Conservation (phyloP, 2,113 vertebrate species). For the Poeciliopsis turrubarensis region DNA sequence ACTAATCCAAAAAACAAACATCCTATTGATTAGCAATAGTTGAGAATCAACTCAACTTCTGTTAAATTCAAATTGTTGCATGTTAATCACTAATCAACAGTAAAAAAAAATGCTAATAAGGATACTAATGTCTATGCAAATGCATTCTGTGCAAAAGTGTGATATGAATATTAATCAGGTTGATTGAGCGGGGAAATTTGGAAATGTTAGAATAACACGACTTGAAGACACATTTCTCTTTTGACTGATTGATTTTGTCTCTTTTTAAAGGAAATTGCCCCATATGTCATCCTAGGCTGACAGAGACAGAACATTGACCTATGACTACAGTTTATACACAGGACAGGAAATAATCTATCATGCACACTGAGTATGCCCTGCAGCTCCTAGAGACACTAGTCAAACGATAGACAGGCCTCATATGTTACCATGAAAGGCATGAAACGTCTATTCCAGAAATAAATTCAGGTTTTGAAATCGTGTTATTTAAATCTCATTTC, state of each 20-base stretch:
- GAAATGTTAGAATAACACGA: neutral
- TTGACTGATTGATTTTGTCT: constrained; percentile 47
- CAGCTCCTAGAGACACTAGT: constrained; percentile 21
- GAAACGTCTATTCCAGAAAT: neutral
- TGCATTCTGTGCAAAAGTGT: neutral
- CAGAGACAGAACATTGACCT: constrained; percentile 48
- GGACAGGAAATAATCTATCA: constrained; percentile 63
- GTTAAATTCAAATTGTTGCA: neutral
- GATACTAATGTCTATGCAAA: neutral
- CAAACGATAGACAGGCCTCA: constrained; percentile 17
- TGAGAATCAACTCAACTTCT: neutral
- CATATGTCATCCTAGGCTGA: constrained; percentile 34
- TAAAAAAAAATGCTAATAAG: neutral
- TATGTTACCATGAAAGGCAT: constrained; percentile 17
- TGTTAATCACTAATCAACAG: neutral
- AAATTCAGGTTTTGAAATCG: neutral
- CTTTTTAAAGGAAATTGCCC: constrained; percentile 26
- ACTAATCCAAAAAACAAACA: neutral
- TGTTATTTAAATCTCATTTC: neutral
- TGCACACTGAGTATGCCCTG: constrained; percentile 6
- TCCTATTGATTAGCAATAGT: neutral
- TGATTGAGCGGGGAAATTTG: constrained; percentile 4
- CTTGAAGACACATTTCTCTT: constrained; percentile 13
- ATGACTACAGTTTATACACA: constrained; percentile 39
- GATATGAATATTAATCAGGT: constrained; percentile 26